Evolutionary conservation across 2,797 vertebrate species (phyloP).

Genomic region (Poliocrania exsul): DNA sequence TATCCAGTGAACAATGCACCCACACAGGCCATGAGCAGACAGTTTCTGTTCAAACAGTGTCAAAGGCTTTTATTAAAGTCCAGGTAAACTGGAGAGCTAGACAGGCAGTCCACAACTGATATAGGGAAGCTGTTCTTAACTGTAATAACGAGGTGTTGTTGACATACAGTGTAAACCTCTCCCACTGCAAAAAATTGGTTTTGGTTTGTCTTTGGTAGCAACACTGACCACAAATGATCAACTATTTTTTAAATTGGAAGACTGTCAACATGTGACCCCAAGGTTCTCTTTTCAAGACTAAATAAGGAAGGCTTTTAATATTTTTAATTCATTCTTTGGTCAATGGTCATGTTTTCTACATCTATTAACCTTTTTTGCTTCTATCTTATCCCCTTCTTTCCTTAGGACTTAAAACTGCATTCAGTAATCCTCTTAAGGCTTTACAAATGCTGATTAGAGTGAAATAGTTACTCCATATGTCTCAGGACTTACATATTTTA

Average conservation of each 20-base stretch:
- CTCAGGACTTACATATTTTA: conserved; percentile 1
- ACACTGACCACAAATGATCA: neutral
- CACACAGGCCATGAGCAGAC: rapidly evolving
- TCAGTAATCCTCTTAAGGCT: neutral
- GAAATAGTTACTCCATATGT: neutral
- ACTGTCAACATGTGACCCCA: neutral
- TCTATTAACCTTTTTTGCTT: neutral
- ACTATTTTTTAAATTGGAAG: neutral
- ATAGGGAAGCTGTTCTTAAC: neutral
- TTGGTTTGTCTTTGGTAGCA: neutral
- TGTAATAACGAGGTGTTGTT: neutral
- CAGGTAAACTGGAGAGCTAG: neutral
- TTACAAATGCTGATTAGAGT: conserved; percentile 4
- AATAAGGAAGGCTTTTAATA: neutral
- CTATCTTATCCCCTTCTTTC: neutral
- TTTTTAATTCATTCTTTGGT: neutral
- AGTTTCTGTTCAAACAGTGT: neutral
- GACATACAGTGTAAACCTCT: neutral
- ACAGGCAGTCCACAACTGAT: neutral
- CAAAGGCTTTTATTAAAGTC: neutral
- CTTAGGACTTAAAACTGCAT: neutral
- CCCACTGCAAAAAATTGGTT: neutral
- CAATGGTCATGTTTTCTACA: neutral
- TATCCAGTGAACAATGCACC: neutral
- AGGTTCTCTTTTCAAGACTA: neutral